phyloP scores from a whole-genome alignment of 2,888 invertebrate species.

The Aethes cnicana region DNA sequence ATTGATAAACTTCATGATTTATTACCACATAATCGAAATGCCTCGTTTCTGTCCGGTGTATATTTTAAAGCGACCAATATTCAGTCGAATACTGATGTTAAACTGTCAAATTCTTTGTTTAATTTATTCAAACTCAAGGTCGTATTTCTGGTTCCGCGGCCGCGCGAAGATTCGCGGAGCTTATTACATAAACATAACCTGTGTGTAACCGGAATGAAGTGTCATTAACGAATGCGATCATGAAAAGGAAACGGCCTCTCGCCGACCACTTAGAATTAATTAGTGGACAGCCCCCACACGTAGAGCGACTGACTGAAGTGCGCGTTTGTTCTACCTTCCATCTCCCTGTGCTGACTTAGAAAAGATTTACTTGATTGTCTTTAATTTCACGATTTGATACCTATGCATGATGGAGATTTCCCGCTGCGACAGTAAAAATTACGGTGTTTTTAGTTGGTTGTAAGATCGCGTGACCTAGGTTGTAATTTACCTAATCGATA shows the following conservation, averaged over 20 bases:
- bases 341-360: too few relatives aligned
- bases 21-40: constrained; percentile 40
- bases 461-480: constrained; percentile 65
- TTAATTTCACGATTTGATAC: neutral
- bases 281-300: constrained; percentile 34
- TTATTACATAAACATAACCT: constrained; percentile 39
- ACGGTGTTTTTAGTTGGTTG: constrained; percentile 20
- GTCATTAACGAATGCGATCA: constrained; percentile 42
- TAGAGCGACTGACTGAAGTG: too few relatives aligned
- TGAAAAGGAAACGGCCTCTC: constrained; percentile 49
- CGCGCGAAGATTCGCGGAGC: constrained; percentile 35
- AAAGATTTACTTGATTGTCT: too few relatives aligned
- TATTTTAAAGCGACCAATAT: constrained; percentile 31
- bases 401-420: neutral
- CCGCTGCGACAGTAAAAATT: neutral
- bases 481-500: constrained; percentile 71
- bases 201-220: constrained; percentile 42
- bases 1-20: constrained; percentile 47
- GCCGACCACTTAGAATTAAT: constrained; percentile 46
- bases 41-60: constrained; percentile 28
- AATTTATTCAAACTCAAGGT: constrained; percentile 42
- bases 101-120: constrained; percentile 22
- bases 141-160: constrained; percentile 42
- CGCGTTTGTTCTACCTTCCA: too few relatives aligned
- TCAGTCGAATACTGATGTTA: constrained; percentile 23